Base-by-base conservation (phyloP, 2,113 vertebrate genomes). In the Microtus pennsylvanicus region DNA sequence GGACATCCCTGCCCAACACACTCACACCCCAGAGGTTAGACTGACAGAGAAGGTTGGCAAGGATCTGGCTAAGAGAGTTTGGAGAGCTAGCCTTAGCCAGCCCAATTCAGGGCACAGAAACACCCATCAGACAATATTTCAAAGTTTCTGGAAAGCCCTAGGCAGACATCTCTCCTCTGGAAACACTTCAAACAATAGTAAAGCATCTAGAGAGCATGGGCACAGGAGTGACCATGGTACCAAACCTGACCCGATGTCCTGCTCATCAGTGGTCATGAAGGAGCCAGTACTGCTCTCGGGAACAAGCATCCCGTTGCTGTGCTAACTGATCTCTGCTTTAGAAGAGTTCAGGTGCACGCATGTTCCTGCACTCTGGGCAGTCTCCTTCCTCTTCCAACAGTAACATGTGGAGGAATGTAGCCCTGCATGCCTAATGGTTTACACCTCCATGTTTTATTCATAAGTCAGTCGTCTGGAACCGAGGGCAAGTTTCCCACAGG, bases 381-480 rank as follows among this genome's bases (percentile, higher is more conserved):
- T 42, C 88, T 61, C 61, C 50, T 91, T 87, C 50, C 24, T 94
- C 78, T 90, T 91, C 78, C 35, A 47, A 9, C 19, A 83, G 80
- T 69, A 21, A 87, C 38, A 26, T 28, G 14, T 72, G 58, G 88
- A 91, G 28, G 74, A 87, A 24, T n/a, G 63, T 38, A 74, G 75
- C 55, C 26, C 30, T 10, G 10, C n/a, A 93, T 87, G 67, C 52
- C 82, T 89, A 52, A 74, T 63, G 42, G 30, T 33, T 87, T 83
- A 55, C 47, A 13, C 67, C 70, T 91, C 47, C 22, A 52, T 82
- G 50, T 87, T 89, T 90, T 50, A 91, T 77, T 91, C 94, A 47
- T 77, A 94, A 90, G 96, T 69, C 47, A 35, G 26, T 95, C 69
- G 38, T 88, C 87, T 96, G 87, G 50, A 95, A 90, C 35, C 6